These are phyloP conservation scores for Geodia barretti DNA, from an alignment of 37 sponge, comb jelly and placozoan genomes.

Conservation along the genomic window DNA sequence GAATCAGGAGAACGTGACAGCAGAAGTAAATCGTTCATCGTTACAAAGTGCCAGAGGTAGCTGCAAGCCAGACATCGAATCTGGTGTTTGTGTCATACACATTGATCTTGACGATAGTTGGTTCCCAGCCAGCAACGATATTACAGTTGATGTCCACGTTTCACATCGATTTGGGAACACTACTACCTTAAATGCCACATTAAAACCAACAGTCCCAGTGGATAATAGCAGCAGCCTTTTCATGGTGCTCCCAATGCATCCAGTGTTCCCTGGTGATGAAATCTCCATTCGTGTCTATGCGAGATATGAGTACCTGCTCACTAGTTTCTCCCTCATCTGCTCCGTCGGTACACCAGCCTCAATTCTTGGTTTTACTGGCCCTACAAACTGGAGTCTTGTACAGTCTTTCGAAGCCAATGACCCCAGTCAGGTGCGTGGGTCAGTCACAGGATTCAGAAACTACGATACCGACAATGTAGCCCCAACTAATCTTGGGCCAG, in stretches of 20 bases:
- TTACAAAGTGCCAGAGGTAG: too few relatives aligned
- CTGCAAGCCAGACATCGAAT: background rate
- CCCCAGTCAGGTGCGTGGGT: background rate
- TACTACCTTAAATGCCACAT: background rate
- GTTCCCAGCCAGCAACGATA: constrained; percentile 1
- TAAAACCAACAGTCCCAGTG: background rate
- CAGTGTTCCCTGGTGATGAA: constrained; percentile 17
- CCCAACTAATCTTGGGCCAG: background rate
- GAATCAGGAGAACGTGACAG: too few relatives aligned
- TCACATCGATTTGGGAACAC: background rate
- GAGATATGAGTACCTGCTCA: background rate
- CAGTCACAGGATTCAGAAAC: constrained; percentile 44
- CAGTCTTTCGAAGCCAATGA: background rate
- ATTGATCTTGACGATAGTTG: background rate
- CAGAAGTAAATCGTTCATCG: too few relatives aligned
- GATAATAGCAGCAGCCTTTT: background rate
- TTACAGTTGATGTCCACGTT: background rate
- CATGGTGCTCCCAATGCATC: constrained; percentile 7
- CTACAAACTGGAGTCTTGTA: constrained; percentile 20
- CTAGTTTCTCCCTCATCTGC: constrained; percentile 33
- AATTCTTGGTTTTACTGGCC: background rate
- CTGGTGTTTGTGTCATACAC: constrained; percentile 6
- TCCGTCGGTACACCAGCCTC: background rate
- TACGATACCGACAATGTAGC: background rate
- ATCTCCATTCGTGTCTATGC: constrained; percentile 20